phyloP scores from a whole-genome alignment of 2,797 vertebrate species.

The Champsocephalus gunnari region DNA sequence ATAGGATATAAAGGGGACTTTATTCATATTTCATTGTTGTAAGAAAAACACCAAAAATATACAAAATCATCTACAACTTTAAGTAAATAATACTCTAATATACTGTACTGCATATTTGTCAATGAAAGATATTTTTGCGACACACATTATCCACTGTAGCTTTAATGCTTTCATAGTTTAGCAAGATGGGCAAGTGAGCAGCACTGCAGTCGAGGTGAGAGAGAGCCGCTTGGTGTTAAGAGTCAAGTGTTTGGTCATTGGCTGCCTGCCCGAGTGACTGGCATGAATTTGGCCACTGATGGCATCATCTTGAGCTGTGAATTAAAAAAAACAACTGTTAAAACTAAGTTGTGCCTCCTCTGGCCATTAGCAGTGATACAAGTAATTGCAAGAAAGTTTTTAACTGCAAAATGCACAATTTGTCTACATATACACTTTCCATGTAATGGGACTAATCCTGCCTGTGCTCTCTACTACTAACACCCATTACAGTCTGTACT shows the following conservation, averaged over 20 bases:
- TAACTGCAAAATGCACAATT: constrained; percentile 46
- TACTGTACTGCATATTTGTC: constrained; percentile 3
- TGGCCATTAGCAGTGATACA: constrained; percentile 28
- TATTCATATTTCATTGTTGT: too few species aligned
- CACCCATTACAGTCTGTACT: constrained; percentile 53
- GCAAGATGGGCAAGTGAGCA: constrained; percentile 61
- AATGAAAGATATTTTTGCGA: constrained; percentile 24
- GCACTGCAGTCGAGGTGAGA: constrained; percentile 57
- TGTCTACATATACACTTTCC: constrained; percentile 31
- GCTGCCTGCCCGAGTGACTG: constrained; percentile 60
- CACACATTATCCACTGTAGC: constrained; percentile 27
- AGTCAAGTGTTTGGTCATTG: constrained; percentile 67
- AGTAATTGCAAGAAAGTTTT: constrained; percentile 49
- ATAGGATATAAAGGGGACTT: too few species aligned
- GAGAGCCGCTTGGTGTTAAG: constrained; percentile 55
- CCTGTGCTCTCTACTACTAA: constrained; percentile 40
- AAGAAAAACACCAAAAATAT: constrained; percentile 2
- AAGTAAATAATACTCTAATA: background rate
- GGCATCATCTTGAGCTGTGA: constrained; percentile 53
- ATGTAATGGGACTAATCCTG: constrained; percentile 65
- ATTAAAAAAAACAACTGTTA: constrained; percentile 25
- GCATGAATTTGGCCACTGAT: constrained; percentile 58
- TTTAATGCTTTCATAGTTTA: constrained; percentile 45
- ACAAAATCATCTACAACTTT: background rate
- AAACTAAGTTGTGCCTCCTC: constrained; percentile 41